Base-by-base conservation (phyloP, 2,797 vertebrate genomes). In the Steatocranus sp. region DNA sequence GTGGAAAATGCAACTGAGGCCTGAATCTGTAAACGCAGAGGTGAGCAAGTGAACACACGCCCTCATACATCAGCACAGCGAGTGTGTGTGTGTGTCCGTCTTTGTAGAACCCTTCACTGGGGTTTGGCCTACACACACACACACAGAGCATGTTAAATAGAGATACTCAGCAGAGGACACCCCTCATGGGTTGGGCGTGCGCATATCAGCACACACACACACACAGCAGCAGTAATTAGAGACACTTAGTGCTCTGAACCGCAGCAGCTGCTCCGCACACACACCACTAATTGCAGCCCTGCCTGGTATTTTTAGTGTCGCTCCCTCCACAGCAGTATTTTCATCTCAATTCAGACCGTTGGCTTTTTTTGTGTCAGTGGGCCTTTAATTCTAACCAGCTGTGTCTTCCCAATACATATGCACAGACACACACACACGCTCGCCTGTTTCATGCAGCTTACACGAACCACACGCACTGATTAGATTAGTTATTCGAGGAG, bases 231-330 rank as follows among this genome's bases (percentile, higher is more conserved):
- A 84, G 89, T 96, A 96, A 97, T 97, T 96, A 96, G 92, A 96
- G 95, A 89, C 93, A 92, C 92, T 94, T 94, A 88, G 93, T 91
- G 94, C 90, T 87, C 80, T 86, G 88, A 76, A 91, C 94, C 92
- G 3, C 94, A 92, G 95, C 94, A 95, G 95, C 95, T 95, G 95
- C 95, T 93, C 92, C 90, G 92, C 92, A 88, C 95, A 91, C 93
- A 93, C 93, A 94, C 96, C 95, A 94, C 96, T 96, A 97, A 97
- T 96, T 95, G 95, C 95, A 96, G 94, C 83, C 82, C 89, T 90
- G 81, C 56, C 48, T 75, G 84, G 90, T 97, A 96, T 97, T 96
- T 97, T 96, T 97, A 97, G 96, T 88, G 87, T 80, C 23, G 74
- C 91, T 93, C 91, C 92, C 90, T 92, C 93, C 93, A 75, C 93